Percentiles rank a stretch among this genome's conserved stretches.
Evolutionary conservation across 2,113 vertebrate species (phyloP).

Genomic region (Dendropsophus ebraccatus): DNA sequence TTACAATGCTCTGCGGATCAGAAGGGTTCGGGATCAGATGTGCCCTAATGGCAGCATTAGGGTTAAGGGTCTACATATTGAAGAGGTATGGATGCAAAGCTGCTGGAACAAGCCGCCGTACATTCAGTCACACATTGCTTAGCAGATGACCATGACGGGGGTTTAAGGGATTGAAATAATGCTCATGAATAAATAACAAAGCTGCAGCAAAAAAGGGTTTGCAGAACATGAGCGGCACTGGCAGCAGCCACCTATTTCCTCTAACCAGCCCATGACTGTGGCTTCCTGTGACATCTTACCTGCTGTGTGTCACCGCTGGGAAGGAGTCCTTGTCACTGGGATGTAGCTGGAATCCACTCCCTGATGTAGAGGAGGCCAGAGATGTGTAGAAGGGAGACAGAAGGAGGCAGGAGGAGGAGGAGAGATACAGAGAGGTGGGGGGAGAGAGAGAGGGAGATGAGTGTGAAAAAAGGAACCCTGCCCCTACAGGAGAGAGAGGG

Average conservation of each 20-base stretch:
- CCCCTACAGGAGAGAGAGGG: constrained; percentile 51
- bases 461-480: constrained; percentile 33
- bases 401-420: constrained; percentile 41
- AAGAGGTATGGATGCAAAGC: background rate
- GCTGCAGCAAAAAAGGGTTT: background rate
- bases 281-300: constrained; percentile 48
- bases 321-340: constrained; percentile 31
- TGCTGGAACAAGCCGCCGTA: background rate
- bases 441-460: constrained; percentile 44
- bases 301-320: constrained; percentile 33
- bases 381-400: constrained; percentile 43
- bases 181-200: constrained; percentile 26
- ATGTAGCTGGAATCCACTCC: constrained; percentile 33
- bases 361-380: constrained; percentile 34
- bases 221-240: background rate
- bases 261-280: background rate
- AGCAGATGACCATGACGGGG: background rate
- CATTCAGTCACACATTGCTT: background rate
- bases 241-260: background rate
- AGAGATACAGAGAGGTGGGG: constrained; percentile 18
- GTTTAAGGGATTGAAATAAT: constrained; percentile 17
- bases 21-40: background rate
- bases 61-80: background rate
- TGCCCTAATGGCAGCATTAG: background rate
- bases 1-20: background rate